Base-by-base conservation (phyloP, 2,888 invertebrate species). In the Phyllotreta cruciferae region DNA sequence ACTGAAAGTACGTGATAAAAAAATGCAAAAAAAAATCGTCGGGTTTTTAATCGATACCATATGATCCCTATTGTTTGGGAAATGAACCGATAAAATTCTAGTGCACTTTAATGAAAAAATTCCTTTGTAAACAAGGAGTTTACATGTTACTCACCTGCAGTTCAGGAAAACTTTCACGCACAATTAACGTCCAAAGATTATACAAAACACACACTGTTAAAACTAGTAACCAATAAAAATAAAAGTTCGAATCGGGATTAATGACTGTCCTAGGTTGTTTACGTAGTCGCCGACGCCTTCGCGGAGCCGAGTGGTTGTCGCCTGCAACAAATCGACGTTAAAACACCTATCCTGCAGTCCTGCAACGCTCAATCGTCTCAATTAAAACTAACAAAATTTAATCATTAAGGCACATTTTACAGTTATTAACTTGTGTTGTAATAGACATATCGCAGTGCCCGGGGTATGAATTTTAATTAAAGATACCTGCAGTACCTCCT, bases 181-280 rank as follows among this genome's bases (percentile, higher is more conserved):
- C 96, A 74, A 97, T 97, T 68, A 95, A 86, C 36, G 96, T 93
- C 97, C 97, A 97, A 71, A 96, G 86, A 83, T 97, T 97, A 83
- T 97, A 97, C 64, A 97, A 87, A 72, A 96, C 93, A 80, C 94
- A 94, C 70, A 90, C 81, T 52, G 96, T 95, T 73, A 96, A 87
- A 68, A 95, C 82, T 86, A 94, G 90, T 72, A 97, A 83, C 97
- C 97, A 97, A 82, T 95, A 93, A 84, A 96, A 97, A 85, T 95
- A 95, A 82, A 95, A 93, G 82, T 94, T 95, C 77, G 95, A 95
- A 82, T 97, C 96, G 0, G 96, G 96, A 82, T 96, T 96, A 71
- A 97, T 92, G 56, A 97, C 95, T 24, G 90, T 88, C 57, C 89
- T 85, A 1, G 92, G 91, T 65, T 88, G 90, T 68, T 89, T 87